Conservation (phyloP, 2,888 invertebrate species). For the Suillia variegata region DNA sequence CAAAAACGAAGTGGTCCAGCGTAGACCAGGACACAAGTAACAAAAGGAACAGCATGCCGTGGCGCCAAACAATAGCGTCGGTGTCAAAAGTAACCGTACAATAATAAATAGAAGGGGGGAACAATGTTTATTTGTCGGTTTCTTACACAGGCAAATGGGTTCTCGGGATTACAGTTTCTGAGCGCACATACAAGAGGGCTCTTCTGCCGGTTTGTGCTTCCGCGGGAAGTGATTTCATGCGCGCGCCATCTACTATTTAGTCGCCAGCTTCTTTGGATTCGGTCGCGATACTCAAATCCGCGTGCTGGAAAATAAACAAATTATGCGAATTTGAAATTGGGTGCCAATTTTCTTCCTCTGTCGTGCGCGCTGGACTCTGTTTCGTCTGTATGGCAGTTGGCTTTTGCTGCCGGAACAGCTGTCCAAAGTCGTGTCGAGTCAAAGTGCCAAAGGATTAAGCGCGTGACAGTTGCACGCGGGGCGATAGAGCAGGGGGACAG, state of each 20-base stretch:
- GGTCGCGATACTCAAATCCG: too few species aligned
- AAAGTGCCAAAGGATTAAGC: not conserved
- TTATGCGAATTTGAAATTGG: slow-evolving; percentile 1
- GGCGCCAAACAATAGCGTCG: not conserved
- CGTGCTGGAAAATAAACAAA: not conserved
- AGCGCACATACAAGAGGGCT: not conserved
- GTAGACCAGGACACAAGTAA: not conserved
- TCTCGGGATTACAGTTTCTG: not conserved
- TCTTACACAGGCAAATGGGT: too few species aligned
- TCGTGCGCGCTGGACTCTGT: not conserved
- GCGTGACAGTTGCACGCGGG: too few species aligned
- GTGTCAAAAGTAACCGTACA: not conserved
- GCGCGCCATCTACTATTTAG: not conserved
- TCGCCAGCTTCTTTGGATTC: too few species aligned
- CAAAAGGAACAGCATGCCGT: not conserved
- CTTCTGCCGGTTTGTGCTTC: too few species aligned
- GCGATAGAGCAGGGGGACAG: not conserved
- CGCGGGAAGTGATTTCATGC: not conserved
- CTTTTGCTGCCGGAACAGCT: not conserved
- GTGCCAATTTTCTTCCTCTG: not conserved
- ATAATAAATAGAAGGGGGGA: not conserved
- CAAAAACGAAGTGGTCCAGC: not conserved
- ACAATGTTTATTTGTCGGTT: not conserved
- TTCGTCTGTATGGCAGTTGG: not conserved
- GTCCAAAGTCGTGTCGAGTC: not conserved